Conservation (phyloP, 2,797 vertebrate species). For the Crocidura indochinensis region DNA sequence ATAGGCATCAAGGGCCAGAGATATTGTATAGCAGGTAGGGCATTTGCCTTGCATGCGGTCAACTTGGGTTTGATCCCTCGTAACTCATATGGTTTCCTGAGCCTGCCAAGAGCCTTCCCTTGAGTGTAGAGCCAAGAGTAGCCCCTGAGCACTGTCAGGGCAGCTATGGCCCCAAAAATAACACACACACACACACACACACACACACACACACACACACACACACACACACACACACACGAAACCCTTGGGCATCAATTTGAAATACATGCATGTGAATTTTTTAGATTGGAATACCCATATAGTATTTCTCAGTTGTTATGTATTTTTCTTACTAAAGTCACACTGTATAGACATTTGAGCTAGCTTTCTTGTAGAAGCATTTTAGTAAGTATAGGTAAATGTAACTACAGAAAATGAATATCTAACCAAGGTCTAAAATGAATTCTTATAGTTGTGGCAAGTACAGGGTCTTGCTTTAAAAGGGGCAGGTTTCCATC, state of each 20-base stretch:
- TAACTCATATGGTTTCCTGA: no score
- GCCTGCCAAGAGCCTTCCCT: no score
- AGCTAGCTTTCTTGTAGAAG: background rate
- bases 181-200: no score
- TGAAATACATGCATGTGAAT: background rate
- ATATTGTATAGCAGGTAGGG: no score
- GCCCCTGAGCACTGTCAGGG: no score
- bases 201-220: no score
- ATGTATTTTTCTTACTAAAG: background rate
- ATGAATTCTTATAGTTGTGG: background rate
- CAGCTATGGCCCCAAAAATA: no score
- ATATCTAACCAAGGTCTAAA: background rate
- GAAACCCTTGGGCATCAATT: accelerated
- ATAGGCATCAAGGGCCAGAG: background rate
- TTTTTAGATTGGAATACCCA: background rate
- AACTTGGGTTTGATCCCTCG: no score
- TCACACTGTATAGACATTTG: background rate
- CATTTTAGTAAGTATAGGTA: conserved; percentile 1
- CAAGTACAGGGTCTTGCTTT: background rate
- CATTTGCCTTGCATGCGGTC: no score
- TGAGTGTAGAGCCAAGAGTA: no score
- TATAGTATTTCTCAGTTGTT: background rate
- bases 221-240: no score
- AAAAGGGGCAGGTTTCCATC: background rate
- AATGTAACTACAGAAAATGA: background rate